Evolutionary conservation across 2,888 invertebrate genomes (phyloP).

Genomic region (Athalia circularis): DNA sequence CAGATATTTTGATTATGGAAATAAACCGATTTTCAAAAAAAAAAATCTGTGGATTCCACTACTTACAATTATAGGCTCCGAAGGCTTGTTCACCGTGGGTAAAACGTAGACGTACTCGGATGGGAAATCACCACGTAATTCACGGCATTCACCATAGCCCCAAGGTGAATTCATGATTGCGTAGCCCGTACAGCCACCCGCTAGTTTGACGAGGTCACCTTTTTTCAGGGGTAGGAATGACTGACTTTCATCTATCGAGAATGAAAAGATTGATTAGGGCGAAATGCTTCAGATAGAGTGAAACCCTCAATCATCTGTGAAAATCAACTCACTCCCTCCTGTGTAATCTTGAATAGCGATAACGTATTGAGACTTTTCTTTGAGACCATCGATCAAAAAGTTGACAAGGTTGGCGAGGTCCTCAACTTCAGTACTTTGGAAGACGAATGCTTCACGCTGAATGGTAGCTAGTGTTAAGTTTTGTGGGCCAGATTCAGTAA

Average conservation of each 20-base stretch:
- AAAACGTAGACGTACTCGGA: constrained; percentile 91
- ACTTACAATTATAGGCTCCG: constrained; percentile 68
- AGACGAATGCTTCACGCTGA: constrained; percentile 91
- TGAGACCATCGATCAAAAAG: constrained; percentile 90
- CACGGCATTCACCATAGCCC: constrained; percentile 84
- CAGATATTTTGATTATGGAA: neutral
- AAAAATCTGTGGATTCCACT: neutral
- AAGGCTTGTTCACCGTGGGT: constrained; percentile 87
- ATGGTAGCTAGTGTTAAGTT: constrained; percentile 88
- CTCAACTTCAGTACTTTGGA: constrained; percentile 91
- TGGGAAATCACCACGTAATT: constrained; percentile 87
- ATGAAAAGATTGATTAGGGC: neutral
- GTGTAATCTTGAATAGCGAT: constrained; percentile 83
- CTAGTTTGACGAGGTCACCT: constrained; percentile 90
- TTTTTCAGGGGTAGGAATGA: constrained; percentile 79
- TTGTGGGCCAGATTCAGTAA: constrained; percentile 77
- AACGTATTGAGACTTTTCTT: constrained; percentile 88
- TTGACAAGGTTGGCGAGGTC: constrained; percentile 90
- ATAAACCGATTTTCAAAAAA: neutral
- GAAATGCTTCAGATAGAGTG: neutral
- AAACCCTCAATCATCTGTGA: neutral
- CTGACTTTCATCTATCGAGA: constrained; percentile 76
- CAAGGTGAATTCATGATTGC: constrained; percentile 83
- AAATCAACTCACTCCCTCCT: constrained; percentile 68
- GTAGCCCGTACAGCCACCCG: constrained; percentile 85